These are phyloP conservation scores for Pissodes strobi DNA, from an alignment of 1,140 invertebrate species.

Conservation along the genomic window DNA sequence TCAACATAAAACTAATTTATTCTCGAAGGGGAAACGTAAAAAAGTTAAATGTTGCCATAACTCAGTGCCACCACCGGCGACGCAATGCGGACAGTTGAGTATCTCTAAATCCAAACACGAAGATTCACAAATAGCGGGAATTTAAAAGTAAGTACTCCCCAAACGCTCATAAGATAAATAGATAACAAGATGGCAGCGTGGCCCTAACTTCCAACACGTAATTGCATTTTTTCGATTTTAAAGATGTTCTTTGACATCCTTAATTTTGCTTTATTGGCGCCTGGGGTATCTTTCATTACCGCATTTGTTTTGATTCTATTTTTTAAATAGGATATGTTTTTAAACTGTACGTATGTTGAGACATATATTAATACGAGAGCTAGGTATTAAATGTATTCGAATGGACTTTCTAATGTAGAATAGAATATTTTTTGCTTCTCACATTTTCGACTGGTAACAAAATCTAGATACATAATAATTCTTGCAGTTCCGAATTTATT, in stretches of 20 bases:
- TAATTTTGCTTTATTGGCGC: slow-evolving; percentile 23
- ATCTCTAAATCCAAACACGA: slow-evolving; percentile 16
- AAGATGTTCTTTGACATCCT: slow-evolving; percentile 24
- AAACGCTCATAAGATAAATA: slow-evolving; percentile 30
- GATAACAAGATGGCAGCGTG: slow-evolving; percentile 30
- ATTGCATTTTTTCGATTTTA: slow-evolving; percentile 35
- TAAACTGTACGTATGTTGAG: no score
- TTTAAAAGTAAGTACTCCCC: slow-evolving; percentile 28
- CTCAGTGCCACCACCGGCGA: slow-evolving; percentile 11
- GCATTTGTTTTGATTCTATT: no score
- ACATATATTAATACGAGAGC: no score
- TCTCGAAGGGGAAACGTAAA: slow-evolving; percentile 26
- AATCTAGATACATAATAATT: no score
- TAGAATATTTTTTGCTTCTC: no score
- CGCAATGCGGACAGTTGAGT: slow-evolving; percentile 16
- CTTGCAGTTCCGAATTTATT: no score
- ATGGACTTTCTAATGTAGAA: no score
- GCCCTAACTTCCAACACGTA: slow-evolving; percentile 14
- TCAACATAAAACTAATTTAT: slow-evolving; percentile 32
- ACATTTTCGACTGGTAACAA: no score
- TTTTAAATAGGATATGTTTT: no score
- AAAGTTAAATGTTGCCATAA: slow-evolving; percentile 31
- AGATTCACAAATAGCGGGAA: slow-evolving; percentile 22
- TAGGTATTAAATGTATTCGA: no score
- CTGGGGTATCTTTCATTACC: slow-evolving; percentile 2